phyloP scores from a whole-genome alignment of 2,113 vertebrate genomes.

The Poeciliopsis retropinna region DNA sequence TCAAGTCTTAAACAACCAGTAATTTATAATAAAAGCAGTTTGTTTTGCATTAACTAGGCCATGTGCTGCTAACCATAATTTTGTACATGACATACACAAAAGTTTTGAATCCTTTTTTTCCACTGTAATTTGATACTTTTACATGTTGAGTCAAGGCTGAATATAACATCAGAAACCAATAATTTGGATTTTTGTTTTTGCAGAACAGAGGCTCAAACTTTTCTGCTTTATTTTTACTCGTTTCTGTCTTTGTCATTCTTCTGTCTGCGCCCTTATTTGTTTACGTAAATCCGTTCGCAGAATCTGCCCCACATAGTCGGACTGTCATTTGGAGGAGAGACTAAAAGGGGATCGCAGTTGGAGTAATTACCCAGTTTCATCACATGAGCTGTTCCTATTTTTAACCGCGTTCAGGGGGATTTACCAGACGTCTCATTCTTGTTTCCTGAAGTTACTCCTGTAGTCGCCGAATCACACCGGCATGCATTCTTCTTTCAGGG shows the following conservation, averaged over 20 bases:
- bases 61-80: too few relatives aligned
- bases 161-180: slow-evolving; percentile 57
- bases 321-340: slow-evolving; percentile 3
- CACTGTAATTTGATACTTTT: slow-evolving; percentile 36
- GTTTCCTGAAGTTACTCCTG: slow-evolving; percentile 10
- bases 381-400: not conserved
- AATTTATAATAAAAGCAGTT: too few relatives aligned
- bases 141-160: slow-evolving; percentile 53
- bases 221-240: slow-evolving; percentile 24
- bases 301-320: not conserved
- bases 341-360: not conserved
- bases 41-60: too few relatives aligned
- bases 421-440: slow-evolving; percentile 1
- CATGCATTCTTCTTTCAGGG: slow-evolving; percentile 21
- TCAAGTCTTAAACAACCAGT: too few relatives aligned
- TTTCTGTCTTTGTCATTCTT: slow-evolving; percentile 12
- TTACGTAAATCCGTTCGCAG: slow-evolving; percentile 41
- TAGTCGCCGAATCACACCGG: not conserved
- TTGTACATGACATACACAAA: not conserved
- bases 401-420: not conserved
- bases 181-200: slow-evolving; percentile 58
- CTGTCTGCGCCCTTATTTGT: slow-evolving; percentile 34
- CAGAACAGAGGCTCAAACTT: slow-evolving; percentile 28
- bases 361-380: not conserved
- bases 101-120: slow-evolving; percentile 28